Conservation (phyloP, 2,113 vertebrate species). For the Petrocephalus zakoni region DNA sequence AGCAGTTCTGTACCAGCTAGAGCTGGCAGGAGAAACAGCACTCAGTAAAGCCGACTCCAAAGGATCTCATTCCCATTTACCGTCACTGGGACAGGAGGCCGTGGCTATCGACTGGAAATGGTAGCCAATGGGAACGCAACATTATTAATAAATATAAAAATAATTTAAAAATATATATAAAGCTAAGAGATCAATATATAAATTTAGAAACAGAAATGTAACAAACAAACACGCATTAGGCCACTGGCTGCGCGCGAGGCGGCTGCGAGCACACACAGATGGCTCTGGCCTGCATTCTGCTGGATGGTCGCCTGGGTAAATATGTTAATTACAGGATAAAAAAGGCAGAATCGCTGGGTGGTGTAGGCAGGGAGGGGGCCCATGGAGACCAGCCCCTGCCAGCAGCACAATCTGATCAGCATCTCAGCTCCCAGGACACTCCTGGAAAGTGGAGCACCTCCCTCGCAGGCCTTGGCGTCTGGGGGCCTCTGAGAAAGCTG, state of each 20-base stretch:
- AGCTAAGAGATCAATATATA: not conserved
- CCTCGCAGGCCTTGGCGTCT: not conserved
- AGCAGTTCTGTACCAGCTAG: not conserved
- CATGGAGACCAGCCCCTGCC: not conserved
- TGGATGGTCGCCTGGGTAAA: conserved; percentile 16
- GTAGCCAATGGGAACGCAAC: not conserved
- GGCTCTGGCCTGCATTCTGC: conserved; percentile 3
- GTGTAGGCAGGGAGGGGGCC: not conserved
- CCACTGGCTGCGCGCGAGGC: not conserved
- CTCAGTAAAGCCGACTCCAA: not conserved
- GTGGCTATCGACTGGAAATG: not conserved
- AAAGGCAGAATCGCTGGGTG: not conserved
- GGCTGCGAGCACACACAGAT: not conserved
- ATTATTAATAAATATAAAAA: not conserved
- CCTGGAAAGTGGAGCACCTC: conserved; percentile 7
- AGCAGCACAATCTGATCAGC: not conserved
- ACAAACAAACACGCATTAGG: not conserved
- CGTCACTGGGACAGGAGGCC: not conserved
- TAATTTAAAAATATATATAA: not conserved
- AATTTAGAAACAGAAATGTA: not conserved
- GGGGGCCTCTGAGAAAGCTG: not conserved
- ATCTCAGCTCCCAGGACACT: not conserved
- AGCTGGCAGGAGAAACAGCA: not conserved
- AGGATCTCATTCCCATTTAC: not conserved
- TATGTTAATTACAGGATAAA: conserved; percentile 23